Conservation (phyloP, 1,140 invertebrate genomes). For the Drosophila ficusphila region DNA sequence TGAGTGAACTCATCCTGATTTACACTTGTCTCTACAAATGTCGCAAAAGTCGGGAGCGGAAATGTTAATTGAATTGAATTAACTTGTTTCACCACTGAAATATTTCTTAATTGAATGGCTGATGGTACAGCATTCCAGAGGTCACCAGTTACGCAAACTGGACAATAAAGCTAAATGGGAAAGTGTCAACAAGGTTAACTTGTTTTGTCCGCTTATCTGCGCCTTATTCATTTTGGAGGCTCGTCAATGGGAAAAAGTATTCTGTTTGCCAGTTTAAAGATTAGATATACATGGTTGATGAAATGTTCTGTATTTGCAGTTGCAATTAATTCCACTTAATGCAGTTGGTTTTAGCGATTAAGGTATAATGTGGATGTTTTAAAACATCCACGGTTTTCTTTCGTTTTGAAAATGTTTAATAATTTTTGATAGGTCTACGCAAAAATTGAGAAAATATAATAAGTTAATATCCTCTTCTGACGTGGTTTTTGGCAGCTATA, state of each 20-base stretch:
- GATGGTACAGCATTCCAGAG: slow-evolving; percentile 31
- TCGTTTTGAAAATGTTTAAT: too few relatives aligned
- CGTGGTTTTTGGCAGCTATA: too few relatives aligned
- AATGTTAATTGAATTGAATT: slow-evolving; percentile 67
- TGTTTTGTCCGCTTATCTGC: slow-evolving; percentile 28
- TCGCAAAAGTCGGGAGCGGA: slow-evolving; percentile 46
- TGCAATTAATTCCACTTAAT: too few relatives aligned
- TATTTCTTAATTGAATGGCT: slow-evolving; percentile 25
- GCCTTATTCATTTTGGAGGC: slow-evolving; percentile 24
- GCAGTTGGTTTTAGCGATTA: too few relatives aligned
- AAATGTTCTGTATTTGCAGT: not conserved
- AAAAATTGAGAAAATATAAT: too few relatives aligned
- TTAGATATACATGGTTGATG: slow-evolving; percentile 6
- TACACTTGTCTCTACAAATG: slow-evolving; percentile 22
- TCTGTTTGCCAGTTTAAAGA: slow-evolving; percentile 3
- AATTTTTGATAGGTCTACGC: too few relatives aligned
- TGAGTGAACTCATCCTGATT: slow-evolving; percentile 39
- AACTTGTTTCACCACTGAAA: slow-evolving; percentile 48
- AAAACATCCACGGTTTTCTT: too few relatives aligned
- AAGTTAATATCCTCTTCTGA: too few relatives aligned
- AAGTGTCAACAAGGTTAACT: slow-evolving; percentile 38
- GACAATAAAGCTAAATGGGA: slow-evolving; percentile 30
- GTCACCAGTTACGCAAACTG: slow-evolving; percentile 26
- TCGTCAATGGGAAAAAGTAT: slow-evolving; percentile 17
- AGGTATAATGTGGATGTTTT: too few relatives aligned